Percentiles rank a stretch among this genome's conserved stretches.
These are phyloP conservation scores for Nothura maculosa DNA, from an alignment of 2,797 vertebrate species.

Conservation along the genomic window DNA sequence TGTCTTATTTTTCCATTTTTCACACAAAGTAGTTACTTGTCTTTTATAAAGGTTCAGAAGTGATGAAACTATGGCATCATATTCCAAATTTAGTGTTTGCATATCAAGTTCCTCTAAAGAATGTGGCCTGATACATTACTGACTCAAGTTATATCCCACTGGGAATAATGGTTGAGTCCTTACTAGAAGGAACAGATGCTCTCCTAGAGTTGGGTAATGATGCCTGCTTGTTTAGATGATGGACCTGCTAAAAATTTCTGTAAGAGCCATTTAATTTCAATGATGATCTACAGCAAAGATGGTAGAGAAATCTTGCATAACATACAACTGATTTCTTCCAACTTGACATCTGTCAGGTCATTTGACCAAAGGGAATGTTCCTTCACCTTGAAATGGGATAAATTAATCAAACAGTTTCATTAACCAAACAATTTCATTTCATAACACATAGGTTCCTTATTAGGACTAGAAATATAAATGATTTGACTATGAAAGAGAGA, in stretches of 20 bases:
- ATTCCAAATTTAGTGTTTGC: background rate
- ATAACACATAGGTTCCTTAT: background rate
- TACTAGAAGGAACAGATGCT: background rate
- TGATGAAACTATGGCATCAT: background rate
- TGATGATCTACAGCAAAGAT: background rate
- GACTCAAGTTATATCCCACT: background rate
- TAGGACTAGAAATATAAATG: background rate
- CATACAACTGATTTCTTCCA: background rate
- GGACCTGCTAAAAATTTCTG: background rate
- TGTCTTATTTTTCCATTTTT: constrained; percentile 5
- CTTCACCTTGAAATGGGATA: background rate
- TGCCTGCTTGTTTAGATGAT: background rate
- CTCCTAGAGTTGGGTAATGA: background rate
- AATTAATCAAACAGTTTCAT: background rate
- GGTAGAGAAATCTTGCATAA: background rate
- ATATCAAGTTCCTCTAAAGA: background rate
- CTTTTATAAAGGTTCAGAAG: constrained; percentile 5
- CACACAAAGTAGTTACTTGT: background rate
- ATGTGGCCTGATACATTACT: background rate
- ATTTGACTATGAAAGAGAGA: background rate
- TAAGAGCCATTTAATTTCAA: background rate
- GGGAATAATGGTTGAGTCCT: background rate
- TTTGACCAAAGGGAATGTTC: background rate
- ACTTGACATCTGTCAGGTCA: background rate
- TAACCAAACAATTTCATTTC: background rate